phyloP scores from a whole-genome alignment of 1,140 invertebrate genomes.

The Scaptomyza montana region DNA sequence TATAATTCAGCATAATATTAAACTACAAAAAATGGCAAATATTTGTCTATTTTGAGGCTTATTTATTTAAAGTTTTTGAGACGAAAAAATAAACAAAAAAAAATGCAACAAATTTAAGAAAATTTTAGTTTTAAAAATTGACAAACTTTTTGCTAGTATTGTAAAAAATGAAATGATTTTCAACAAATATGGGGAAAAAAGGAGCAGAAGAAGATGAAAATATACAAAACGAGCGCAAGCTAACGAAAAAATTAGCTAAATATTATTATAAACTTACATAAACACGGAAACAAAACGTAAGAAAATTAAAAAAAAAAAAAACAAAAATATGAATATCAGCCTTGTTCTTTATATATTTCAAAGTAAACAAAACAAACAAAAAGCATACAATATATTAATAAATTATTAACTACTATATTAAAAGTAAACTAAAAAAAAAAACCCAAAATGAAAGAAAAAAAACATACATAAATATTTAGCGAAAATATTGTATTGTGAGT shows the following conservation, averaged over 20 bases:
- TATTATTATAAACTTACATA: constrained; percentile 79
- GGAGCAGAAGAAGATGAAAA: constrained; percentile 11
- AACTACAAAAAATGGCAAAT: constrained; percentile 63
- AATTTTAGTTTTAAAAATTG: constrained; percentile 59
- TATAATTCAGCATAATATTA: constrained; percentile 49
- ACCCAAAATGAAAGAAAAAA: constrained; percentile 27
- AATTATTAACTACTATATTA: constrained; percentile 81
- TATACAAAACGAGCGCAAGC: constrained; percentile 41
- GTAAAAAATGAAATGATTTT: constrained; percentile 71
- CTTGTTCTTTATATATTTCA: constrained; percentile 81
- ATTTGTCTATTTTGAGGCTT: constrained; percentile 78
- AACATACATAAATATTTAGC: constrained; percentile 78
- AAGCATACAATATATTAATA: constrained; percentile 77
- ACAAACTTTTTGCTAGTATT: constrained; percentile 71
- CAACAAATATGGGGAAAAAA: constrained; percentile 41
- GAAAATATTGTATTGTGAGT: constrained; percentile 82
- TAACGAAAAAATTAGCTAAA: constrained; percentile 63
- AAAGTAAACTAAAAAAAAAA: constrained; percentile 59
- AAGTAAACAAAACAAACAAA: constrained; percentile 57
- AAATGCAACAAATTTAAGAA: constrained; percentile 19
- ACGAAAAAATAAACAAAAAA: constrained; percentile 9
- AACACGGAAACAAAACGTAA: constrained; percentile 54
- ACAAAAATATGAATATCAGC: constrained; percentile 76
- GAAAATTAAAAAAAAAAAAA: constrained; percentile 34
- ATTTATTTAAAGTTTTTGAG: constrained; percentile 67